phyloP scores from a whole-genome alignment of 2,113 vertebrate genomes.

The Zootoca vivipara region DNA sequence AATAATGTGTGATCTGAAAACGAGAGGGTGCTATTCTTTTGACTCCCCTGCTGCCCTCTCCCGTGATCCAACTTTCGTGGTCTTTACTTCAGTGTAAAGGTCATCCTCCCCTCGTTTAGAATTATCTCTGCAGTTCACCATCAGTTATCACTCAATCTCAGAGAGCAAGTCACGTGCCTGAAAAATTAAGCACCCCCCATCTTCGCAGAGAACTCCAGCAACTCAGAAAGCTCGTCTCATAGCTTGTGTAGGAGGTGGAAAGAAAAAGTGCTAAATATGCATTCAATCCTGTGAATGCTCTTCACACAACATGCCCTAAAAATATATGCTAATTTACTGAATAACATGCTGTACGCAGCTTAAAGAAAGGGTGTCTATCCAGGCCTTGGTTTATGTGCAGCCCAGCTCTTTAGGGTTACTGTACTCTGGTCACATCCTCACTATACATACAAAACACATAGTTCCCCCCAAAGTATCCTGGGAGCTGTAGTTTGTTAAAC shows the following conservation, averaged over 20 bases:
- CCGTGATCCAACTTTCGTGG: neutral
- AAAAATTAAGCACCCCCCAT: constrained; percentile 28
- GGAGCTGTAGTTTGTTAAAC: too few relatives aligned
- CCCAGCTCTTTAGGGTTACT: neutral
- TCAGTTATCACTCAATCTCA: accelerated
- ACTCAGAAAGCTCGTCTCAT: constrained; percentile 32
- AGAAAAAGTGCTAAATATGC: constrained; percentile 66
- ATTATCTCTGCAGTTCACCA: constrained; percentile 10
- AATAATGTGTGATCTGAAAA: neutral
- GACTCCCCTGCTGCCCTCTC: neutral
- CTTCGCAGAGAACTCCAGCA: constrained; percentile 21
- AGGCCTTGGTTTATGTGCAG: neutral
- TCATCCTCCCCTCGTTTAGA: neutral
- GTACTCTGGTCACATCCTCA: too few relatives aligned
- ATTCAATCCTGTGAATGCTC: constrained; percentile 60
- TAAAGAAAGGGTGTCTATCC: neutral
- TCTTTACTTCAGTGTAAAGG: accelerated
- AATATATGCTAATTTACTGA: constrained; percentile 35
- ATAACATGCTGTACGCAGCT: constrained; percentile 36
- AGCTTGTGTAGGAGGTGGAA: constrained; percentile 66
- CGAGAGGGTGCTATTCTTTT: neutral
- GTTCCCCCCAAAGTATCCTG: too few relatives aligned
- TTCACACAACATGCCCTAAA: constrained; percentile 54
- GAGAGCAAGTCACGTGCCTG: neutral
- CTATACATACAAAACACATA: too few relatives aligned